Evolutionary conservation across 2,113 vertebrate genomes (phyloP), one percentile per base, ranked within the genome.

Genomic region (Gavialis gangeticus): DNA sequence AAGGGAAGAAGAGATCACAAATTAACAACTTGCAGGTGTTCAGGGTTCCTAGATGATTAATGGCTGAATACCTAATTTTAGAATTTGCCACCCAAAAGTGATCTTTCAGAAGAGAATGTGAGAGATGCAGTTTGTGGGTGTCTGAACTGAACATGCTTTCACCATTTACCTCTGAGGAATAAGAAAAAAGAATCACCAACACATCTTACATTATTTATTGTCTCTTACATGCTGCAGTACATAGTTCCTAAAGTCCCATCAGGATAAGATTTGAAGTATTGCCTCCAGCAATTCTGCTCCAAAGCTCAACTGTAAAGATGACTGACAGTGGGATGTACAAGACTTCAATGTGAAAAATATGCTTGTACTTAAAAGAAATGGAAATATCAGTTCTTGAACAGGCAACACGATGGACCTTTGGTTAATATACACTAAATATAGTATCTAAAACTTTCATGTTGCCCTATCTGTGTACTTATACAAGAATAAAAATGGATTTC

Each of bases 11-110:
- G 85, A 92, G 78, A 94, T 92, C 80, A 86, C 84, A 92, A 16
- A 55, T 91, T 94, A 96, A 96, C 81, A 95, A 46, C 92, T 77
- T 92, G 78, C 93, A 96, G 89, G 82, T 96, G 89, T 81, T 91
- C 80, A 88, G 59, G 85, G 19, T 5, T 92, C 63, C 13, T 60
- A n/a, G 24, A 22, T 9, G 22, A 12, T 24, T 92, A 64, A 79
- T 89, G 83, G 60, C 58, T 88, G 91, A 93, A 82, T 37, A 95
- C 10, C 46, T 46, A 85, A 34, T 63, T 94, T 95, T 84, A 81
- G 87, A 85, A 90, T 90, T 91, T 91, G 60, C 60, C 89, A 25
- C 11, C 89, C 9, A 57, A 89, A 95, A 92, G 27, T 58, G 75
- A 96, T 90, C 24, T 82, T 91, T 92, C 75, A 63, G 80, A 79